Evolutionary conservation across 2,797 vertebrate genomes (phyloP).

Genomic region (Mormyrus hasselquistii): DNA sequence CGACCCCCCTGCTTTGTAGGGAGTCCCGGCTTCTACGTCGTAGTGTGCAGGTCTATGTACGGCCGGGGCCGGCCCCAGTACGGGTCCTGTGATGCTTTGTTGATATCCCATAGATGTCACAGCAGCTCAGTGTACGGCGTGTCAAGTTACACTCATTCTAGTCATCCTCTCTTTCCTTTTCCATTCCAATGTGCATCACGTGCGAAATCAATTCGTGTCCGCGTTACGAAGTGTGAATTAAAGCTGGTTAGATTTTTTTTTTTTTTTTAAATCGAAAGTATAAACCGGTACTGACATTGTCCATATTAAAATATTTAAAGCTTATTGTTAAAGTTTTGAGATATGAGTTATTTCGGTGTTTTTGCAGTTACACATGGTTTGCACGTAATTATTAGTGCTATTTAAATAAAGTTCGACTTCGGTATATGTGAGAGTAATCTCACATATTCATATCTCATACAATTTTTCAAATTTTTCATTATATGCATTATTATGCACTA

Average conservation of each 20-base stretch:
- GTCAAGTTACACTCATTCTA: slow-evolving; percentile 33
- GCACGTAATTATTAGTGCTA: background rate
- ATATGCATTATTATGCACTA: background rate
- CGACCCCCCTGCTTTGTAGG: slow-evolving; percentile 51
- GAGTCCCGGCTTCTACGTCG: slow-evolving; percentile 41
- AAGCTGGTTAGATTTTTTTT: background rate
- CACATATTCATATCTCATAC: too few species aligned
- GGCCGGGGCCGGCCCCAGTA: slow-evolving; percentile 34
- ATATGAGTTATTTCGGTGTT: background rate
- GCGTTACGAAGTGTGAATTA: background rate
- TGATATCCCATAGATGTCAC: slow-evolving; percentile 56
- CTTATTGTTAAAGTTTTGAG: background rate
- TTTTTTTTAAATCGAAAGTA: background rate
- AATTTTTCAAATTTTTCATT: background rate
- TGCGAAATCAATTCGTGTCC: background rate
- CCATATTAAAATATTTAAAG: background rate
- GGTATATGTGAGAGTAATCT: background rate
- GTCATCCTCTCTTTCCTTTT: background rate
- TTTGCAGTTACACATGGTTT: background rate
- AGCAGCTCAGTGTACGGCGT: slow-evolving; percentile 29
- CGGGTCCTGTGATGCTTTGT: slow-evolving; percentile 49
- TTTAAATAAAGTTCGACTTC: background rate
- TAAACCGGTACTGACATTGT: background rate
- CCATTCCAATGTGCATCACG: background rate
- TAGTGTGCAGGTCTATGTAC: slow-evolving; percentile 39